Evolutionary conservation across 1,140 invertebrate genomes (phyloP), one percentile per base, ranked within the genome.

Genomic region (Zaprionus capensis): DNA sequence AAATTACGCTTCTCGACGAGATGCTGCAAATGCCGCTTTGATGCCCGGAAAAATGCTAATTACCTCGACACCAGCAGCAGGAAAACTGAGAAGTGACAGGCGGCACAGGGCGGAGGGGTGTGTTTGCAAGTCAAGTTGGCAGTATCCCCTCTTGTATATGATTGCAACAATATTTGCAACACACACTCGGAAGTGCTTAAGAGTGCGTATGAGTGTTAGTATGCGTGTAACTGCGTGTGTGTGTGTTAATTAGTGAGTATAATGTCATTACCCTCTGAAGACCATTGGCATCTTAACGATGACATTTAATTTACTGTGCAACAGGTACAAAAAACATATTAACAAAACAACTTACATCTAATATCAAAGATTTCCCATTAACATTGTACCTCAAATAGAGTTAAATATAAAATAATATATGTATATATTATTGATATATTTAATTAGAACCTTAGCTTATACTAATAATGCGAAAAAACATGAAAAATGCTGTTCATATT

Each of bases 271-370:
- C 73, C 64, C 38, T 11, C 34, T 73, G 51, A 36, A 55, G 69
- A 44, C 24, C 63, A 66, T 20, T 69, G 70, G 55, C 74, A 84
- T 84, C 78, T 69, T 81, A 84, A 84, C 81, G 80, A 80, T 84
- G 81, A 80, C 81, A 84, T 84, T 84, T 78, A 78, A 65, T 69
- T 61, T 38, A 57, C 46, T 65, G 28, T 78, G 81, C 73, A 83
- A 84, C 74, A 81, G 71, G 81, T 71, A 51, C 20, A 51, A 24
- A 5, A 51, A 51, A 46, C 41, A 44, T 44, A 7, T 49, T 12
- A 22, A 17, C 17, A 2, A 49, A 11, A 22, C 46, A 49, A 49
- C 20, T 22, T 51, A n/a, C n/a, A n/a, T n/a, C n/a, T 1, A 51
- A 51, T 44, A 44, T 44, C 5, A 44, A 44, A n/a, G n/a, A 22